Percentiles rank a stretch among this genome's conserved stretches.
phyloP scores from a whole-genome alignment of 2,113 vertebrate genomes.

The Ictalurus punctatus region DNA sequence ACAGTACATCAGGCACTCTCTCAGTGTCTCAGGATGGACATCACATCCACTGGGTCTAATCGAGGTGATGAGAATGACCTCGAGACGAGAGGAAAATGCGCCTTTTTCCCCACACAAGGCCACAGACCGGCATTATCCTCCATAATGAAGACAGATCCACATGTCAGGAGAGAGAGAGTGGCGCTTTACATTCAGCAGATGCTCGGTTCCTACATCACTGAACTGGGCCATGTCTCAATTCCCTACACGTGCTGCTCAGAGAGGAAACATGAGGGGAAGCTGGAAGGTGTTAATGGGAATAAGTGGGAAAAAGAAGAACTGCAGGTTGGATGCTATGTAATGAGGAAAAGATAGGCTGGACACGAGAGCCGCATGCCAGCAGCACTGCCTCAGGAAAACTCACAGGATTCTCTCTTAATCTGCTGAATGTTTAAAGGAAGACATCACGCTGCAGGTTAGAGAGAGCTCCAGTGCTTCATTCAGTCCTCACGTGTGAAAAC shows the following conservation, averaged over 20 bases:
- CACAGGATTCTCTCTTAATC: conserved; percentile 4
- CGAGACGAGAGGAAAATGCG: not conserved
- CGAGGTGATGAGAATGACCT: not conserved
- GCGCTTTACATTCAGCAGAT: conserved; percentile 22
- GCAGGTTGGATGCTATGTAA: not conserved
- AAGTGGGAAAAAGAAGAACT: not conserved
- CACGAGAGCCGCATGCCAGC: not conserved
- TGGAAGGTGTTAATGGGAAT: not conserved
- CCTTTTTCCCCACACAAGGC: not conserved
- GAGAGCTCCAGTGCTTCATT: not conserved
- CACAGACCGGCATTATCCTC: not conserved
- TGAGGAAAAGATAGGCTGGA: not conserved
- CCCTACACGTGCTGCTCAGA: not conserved
- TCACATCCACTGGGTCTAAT: not conserved
- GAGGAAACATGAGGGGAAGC: conserved; percentile 2
- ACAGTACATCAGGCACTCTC: not conserved
- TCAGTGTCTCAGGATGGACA: not conserved
- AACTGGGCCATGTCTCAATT: not conserved
- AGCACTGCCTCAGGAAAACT: conserved; percentile 11
- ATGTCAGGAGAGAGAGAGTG: not conserved
- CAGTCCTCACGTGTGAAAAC: not conserved
- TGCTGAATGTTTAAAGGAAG: conserved; percentile 2
- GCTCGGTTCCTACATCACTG: not conserved
- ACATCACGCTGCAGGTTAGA: not conserved
- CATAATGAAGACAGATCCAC: conserved; percentile 20